Evolutionary conservation across 2,888 invertebrate species (phyloP), one percentile per base, ranked within the genome.

Genomic region (Mythimna impura): DNA sequence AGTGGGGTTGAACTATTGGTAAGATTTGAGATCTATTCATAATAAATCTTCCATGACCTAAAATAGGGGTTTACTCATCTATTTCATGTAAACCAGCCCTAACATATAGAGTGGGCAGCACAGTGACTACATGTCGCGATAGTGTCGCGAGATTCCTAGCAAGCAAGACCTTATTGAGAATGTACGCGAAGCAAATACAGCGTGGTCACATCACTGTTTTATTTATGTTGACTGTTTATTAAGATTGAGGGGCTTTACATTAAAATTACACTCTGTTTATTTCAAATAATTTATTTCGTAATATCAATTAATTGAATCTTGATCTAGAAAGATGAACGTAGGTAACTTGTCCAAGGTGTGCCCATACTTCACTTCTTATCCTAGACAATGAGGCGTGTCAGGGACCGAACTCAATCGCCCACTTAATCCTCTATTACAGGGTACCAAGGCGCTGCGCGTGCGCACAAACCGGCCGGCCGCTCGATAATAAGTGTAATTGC

Each of bases 401-500:
- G 83, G 89, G 89, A 89, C 85, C 78, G 83, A 82, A 88, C 88
- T 89, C 89, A 89, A 89, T 92, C 90, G 90, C 91, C 92, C 89
- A 85, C 86, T 90, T 91, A 89, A 86, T 87, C 85, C 87, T 87
- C 86, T 83, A 90, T 88, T 89, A 88, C 83, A 87, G 84, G 82
- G 87, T 86, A 87, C 85, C 82, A 80, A 87, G 86, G 87, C 80
- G 78, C 75, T 71, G 85, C 84, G 83, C 88, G 76, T 76, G 88
- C 90, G 88, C 89, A 84, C 85, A 86, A 80, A 72, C 81, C 86
- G 86, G 89, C 88, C 91, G 90, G 89, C 88, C 91, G 90, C 87
- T 89, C 90, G 88, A 90, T 93, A 94, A 94, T 94, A 89, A 92
- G 91, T 89, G 88, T 92, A 94, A 94, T 95, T 93, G 92, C 91